Base-by-base conservation (phyloP, 64 coral and sea anemone species). In the Stichodactyla helianthus region DNA sequence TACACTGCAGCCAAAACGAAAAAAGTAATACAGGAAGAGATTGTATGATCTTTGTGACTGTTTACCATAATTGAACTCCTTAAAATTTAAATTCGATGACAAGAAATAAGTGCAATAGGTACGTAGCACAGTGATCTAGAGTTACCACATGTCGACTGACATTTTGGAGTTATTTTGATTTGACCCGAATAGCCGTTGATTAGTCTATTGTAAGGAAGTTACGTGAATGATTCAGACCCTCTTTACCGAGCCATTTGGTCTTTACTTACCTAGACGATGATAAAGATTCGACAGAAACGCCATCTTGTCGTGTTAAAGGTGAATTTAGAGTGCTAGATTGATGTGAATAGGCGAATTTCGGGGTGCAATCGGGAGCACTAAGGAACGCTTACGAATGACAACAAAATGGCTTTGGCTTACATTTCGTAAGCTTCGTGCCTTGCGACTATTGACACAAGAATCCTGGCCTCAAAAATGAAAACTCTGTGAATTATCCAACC, bases 321-420 rank as follows among this genome's bases (percentile, higher is more conserved):
- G 25, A n/a, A 23, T 26, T 31, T 74, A 31, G n/a, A 27, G 68
- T 27, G 7, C 25, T 31, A 74, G 6, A 74, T 31, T 74, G 68
- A 74, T 74, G 68, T 74, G n/a, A 74, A 74, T 3, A 74, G 26
- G 5, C n/a, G 12, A 74, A 5, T 23, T 26, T 11, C 0, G 5
- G 68, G 11, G 5, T n/a, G 10, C 68, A 12, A 74, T 15, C 17
- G 63, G 12, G 6, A 10, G 23, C 13, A 74, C 25, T 68, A 22
- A 31, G 68, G 25, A 74, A 74, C 68, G 68, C 68, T 74, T 74
- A 74, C 19, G 10, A 74, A 74, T 81, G 51, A 81, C 78, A 81
- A 81, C 78, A 81, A 81, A 52, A 81, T 81, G 78, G 52, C 52
- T 81, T 81, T 51, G 52, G 50, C 52, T 81, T 52, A 54, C 78